Evolutionary conservation across 1,140 invertebrate genomes (phyloP).

Genomic region (Acromyrmex heyeri): DNA sequence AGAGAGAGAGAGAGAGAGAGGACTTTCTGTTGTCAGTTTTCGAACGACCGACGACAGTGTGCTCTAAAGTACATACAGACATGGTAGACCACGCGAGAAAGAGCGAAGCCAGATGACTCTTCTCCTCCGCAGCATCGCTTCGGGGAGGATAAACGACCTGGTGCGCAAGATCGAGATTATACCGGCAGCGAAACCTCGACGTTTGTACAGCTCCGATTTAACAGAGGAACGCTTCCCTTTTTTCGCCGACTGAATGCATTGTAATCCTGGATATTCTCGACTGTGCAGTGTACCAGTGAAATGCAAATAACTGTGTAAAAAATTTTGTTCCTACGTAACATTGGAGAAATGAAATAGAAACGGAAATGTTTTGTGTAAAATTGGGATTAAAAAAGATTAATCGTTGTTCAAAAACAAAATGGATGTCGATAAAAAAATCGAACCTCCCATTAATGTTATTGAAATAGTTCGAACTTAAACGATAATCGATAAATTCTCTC

Average conservation of each 20-base stretch:
- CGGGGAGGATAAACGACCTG: conserved; percentile 74
- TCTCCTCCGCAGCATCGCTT: conserved; percentile 60
- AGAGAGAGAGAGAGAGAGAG: neutral
- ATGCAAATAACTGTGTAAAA: conserved; percentile 23
- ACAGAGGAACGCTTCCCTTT: conserved; percentile 60
- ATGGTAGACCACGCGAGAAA: conserved; percentile 48
- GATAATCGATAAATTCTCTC: neutral
- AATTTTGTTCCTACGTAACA: neutral
- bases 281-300: neutral
- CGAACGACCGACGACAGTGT: conserved; percentile 2
- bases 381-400: neutral
- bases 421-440: neutral
- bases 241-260: conserved; percentile 28
- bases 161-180: conserved; percentile 73
- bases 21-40: conserved; percentile 12
- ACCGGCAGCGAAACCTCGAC: conserved; percentile 69
- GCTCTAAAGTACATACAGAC: conserved; percentile 20
- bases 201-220: conserved; percentile 72
- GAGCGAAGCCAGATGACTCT: conserved; percentile 66
- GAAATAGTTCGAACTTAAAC: neutral
- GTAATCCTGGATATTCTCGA: conserved; percentile 27
- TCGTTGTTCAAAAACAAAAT: neutral
- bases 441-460: neutral
- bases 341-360: neutral
- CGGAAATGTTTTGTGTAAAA: neutral